Percentiles rank a stretch among this genome's conserved stretches.
These are phyloP conservation scores for Steatornis caripensis DNA, from an alignment of 2,113 vertebrate species.

Conservation along the genomic window DNA sequence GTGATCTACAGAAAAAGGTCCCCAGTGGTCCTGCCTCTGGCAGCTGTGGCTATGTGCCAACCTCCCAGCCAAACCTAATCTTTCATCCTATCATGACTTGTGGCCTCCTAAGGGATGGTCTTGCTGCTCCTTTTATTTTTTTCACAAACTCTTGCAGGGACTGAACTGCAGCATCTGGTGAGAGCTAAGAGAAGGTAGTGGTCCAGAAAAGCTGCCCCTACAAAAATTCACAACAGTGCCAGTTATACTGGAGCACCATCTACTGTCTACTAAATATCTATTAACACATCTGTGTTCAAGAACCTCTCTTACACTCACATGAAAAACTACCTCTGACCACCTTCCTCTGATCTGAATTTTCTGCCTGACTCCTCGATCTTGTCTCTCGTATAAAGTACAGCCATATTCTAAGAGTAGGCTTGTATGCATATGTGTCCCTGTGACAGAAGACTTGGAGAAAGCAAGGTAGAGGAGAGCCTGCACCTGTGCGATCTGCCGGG, in stretches of 20 bases:
- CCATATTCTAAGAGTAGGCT: not conserved
- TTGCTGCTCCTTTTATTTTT: not conserved
- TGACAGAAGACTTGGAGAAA: not conserved
- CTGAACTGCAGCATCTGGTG: not conserved
- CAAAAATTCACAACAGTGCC: not conserved
- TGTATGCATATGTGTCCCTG: not conserved
- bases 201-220: not conserved
- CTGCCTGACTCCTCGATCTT: not conserved
- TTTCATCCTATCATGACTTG: not conserved
- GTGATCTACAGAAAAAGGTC: not conserved
- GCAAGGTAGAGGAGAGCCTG: not conserved
- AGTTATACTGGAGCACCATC: conserved; percentile 5
- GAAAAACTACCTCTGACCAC: not conserved
- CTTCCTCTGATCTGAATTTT: not conserved
- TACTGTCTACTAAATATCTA: not conserved
- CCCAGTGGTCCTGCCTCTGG: not conserved
- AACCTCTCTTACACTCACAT: not conserved
- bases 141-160: not conserved
- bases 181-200: not conserved
- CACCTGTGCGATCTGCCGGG: not conserved
- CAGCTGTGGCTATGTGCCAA: not conserved
- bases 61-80: not conserved
- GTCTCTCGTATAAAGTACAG: not conserved
- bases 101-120: not conserved
- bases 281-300: not conserved